Evolutionary conservation across 2,797 vertebrate genomes (phyloP).

Genomic region (Cyclopterus lumpus): DNA sequence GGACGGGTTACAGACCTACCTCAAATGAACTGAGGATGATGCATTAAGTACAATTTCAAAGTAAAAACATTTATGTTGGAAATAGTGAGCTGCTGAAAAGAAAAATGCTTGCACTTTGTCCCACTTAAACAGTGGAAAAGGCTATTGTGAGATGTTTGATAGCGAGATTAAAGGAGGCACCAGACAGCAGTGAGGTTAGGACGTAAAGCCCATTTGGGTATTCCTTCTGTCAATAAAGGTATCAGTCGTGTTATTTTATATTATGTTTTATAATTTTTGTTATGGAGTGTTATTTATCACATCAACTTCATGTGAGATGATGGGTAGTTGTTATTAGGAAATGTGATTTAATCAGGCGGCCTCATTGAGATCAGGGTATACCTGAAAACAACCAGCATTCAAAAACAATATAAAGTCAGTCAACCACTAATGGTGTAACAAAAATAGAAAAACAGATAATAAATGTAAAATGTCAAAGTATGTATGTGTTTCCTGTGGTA

Average conservation of each 20-base stretch:
- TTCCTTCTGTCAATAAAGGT: background rate
- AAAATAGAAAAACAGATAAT: background rate
- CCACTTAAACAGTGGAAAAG: constrained; percentile 51
- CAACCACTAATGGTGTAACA: background rate
- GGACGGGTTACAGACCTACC: background rate
- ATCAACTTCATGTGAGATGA: background rate
- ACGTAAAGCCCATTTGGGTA: background rate
- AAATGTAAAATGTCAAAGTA: background rate
- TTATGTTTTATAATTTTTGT: background rate
- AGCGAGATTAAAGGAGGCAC: constrained; percentile 12
- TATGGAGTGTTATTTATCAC: background rate
- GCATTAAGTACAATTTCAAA: constrained; percentile 23
- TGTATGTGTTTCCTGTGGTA: background rate
- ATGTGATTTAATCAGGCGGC: background rate
- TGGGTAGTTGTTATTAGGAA: background rate
- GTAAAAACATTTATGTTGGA: constrained; percentile 26
- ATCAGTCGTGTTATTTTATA: background rate
- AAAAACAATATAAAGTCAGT: background rate
- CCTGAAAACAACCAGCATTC: background rate
- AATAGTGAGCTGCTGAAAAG: constrained; percentile 15
- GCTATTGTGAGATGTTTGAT: constrained; percentile 45
- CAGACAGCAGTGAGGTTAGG: background rate
- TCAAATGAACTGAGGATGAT: background rate
- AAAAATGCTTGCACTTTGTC: constrained; percentile 43
- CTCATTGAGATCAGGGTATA: background rate